These are phyloP conservation scores for Cephalopholis sonnerati DNA, from an alignment of 2,113 vertebrate species.

Conservation along the genomic window DNA sequence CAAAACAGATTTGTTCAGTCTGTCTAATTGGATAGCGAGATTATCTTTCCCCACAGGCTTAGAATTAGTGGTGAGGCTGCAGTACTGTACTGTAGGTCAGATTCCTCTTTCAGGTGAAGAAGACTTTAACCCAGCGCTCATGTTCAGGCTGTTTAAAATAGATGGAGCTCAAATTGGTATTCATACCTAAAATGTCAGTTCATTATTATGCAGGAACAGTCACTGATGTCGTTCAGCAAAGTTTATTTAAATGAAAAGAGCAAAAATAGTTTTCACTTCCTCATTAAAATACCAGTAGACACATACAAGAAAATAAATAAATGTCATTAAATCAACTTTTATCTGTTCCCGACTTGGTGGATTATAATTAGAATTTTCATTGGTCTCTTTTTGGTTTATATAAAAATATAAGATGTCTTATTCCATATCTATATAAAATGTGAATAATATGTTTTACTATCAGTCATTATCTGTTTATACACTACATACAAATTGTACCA, in stretches of 20 bases:
- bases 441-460: no score
- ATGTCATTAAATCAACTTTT: no score
- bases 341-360: no score
- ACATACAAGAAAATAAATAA: no score
- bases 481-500: no score
- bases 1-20: slow-evolving; percentile 67
- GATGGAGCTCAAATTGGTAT: neutral
- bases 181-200: neutral
- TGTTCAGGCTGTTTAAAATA: slow-evolving; percentile 43
- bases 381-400: no score
- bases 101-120: slow-evolving; percentile 35
- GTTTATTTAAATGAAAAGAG: neutral
- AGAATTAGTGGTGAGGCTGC: slow-evolving; percentile 56
- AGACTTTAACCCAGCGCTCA: slow-evolving; percentile 21
- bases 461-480: no score
- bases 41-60: slow-evolving; percentile 73
- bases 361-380: no score
- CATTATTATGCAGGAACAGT: neutral
- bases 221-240: neutral
- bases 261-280: neutral
- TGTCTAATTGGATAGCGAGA: slow-evolving; percentile 76
- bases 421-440: no score
- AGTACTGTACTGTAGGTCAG: slow-evolving; percentile 51
- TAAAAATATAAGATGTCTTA: no score
- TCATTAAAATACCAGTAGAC: neutral